phyloP scores from a whole-genome alignment of 2,113 vertebrate genomes.

The Trochalopteron elliotii region DNA sequence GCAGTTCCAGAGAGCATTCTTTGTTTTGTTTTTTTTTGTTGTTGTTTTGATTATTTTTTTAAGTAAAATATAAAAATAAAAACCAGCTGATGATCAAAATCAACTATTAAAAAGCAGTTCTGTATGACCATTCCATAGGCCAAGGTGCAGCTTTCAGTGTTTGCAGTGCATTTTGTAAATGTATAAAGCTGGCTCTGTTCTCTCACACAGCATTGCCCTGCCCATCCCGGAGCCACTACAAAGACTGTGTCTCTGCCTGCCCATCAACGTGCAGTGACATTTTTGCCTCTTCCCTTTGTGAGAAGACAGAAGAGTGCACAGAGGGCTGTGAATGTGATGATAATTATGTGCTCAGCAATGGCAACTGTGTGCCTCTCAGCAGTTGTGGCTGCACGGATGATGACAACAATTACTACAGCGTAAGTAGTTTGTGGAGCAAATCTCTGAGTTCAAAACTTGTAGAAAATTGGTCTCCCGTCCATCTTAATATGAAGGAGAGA shows the following conservation, averaged over 20 bases:
- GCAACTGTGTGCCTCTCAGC: conserved; percentile 76
- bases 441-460: not conserved
- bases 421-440: conserved; percentile 54
- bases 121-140: not conserved
- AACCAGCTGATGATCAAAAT: not conserved
- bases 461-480: not conserved
- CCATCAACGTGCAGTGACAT: conserved; percentile 79
- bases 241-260: conserved; percentile 74
- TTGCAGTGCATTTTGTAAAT: not conserved
- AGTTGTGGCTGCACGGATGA: conserved; percentile 81
- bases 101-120: not conserved
- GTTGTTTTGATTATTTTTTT: not conserved
- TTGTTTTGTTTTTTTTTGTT: not conserved
- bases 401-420: conserved; percentile 71
- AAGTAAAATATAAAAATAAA: not conserved
- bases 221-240: conserved; percentile 75
- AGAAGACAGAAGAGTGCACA: conserved; percentile 59
- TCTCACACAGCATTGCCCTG: conserved; percentile 73
- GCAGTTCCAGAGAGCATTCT: not conserved
- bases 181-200: not conserved
- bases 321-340: conserved; percentile 81
- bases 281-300: conserved; percentile 74
- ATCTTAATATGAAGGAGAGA: not conserved
- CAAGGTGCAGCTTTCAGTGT: not conserved
- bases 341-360: conserved; percentile 74